Evolutionary conservation across 2,113 vertebrate genomes (phyloP).

Genomic region (Burhinus oedicnemus): DNA sequence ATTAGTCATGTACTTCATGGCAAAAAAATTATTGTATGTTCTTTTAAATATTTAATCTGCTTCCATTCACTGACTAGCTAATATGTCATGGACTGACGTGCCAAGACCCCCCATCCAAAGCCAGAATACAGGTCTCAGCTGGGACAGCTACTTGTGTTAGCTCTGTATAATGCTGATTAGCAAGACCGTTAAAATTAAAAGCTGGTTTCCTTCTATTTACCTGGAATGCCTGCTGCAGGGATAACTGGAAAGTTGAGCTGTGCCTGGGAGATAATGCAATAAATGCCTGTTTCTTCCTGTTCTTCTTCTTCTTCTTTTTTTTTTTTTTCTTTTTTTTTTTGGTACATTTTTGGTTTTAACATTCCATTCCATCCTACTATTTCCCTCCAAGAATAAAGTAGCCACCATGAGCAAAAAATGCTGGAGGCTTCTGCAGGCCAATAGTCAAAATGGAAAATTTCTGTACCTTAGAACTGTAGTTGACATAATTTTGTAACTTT

Average conservation of each 20-base stretch:
- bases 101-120: not conserved
- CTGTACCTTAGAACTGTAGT: not conserved
- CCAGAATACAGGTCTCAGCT: not conserved
- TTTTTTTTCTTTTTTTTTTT: no score
- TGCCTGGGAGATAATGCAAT: not conserved
- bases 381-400: not conserved
- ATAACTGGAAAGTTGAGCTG: not conserved
- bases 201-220: not conserved
- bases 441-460: not conserved
- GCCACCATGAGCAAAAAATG: not conserved
- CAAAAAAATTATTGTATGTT: not conserved
- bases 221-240: not conserved
- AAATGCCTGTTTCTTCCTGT: not conserved
- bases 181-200: not conserved
- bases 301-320: accelerated
- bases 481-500: not conserved
- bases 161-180: not conserved
- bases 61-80: not conserved
- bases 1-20: not conserved
- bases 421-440: not conserved
- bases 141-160: not conserved
- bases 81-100: not conserved
- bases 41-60: not conserved
- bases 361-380: not conserved
- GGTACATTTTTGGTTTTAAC: not conserved